These are phyloP conservation scores for Zosterops lateralis DNA, from an alignment of 2,113 vertebrate species.

Conservation along the genomic window DNA sequence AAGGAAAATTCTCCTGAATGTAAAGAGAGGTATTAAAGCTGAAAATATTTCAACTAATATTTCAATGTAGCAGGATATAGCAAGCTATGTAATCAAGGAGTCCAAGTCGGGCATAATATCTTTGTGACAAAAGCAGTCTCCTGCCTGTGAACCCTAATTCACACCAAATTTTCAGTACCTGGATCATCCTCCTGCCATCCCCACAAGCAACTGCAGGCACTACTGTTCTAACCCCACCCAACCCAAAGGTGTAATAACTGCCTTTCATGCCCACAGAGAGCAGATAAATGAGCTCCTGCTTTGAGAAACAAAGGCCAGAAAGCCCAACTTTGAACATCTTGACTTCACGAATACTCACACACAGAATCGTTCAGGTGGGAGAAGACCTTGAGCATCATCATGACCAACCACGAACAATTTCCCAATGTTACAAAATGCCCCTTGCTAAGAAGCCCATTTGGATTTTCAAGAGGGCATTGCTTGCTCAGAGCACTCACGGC, in stretches of 20 bases:
- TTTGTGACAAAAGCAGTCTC: not conserved
- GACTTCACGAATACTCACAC: not conserved
- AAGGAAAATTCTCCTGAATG: not conserved
- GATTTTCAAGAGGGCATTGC: not conserved
- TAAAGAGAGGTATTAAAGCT: not conserved
- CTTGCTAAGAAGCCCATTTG: not conserved
- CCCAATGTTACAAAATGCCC: not conserved
- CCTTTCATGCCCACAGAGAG: not conserved
- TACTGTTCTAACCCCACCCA: not conserved
- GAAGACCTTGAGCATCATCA: not conserved
- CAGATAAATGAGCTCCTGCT: not conserved
- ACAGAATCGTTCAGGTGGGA: not conserved
- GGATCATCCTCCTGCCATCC: not conserved
- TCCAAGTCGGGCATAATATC: accelerated
- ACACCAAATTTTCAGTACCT: not conserved
- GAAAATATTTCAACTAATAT: not conserved
- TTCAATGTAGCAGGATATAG: accelerated
- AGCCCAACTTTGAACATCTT: not conserved
- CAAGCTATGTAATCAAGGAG: not conserved
- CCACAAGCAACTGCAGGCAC: not conserved
- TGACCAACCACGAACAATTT: not conserved
- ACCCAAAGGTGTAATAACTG: not conserved
- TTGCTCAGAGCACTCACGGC: not conserved
- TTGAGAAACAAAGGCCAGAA: not conserved
- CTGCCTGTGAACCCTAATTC: not conserved